phyloP scores from a whole-genome alignment of 2,113 vertebrate species.

The Triplophysa tibetana region DNA sequence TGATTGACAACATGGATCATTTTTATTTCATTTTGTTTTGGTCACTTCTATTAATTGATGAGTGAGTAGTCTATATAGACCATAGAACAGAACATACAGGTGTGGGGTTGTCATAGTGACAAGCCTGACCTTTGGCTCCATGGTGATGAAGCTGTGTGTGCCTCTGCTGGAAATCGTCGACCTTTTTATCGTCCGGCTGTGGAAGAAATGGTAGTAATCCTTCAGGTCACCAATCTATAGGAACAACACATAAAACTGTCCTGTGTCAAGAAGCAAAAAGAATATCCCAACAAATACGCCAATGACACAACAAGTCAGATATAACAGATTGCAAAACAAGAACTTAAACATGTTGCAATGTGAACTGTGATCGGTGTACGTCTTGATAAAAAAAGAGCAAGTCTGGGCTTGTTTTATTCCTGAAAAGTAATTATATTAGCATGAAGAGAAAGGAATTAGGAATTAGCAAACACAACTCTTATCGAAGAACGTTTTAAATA shows the following conservation, averaged over 20 bases:
- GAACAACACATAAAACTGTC: constrained; percentile 47
- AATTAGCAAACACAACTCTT: background rate
- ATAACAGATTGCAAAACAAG: background rate
- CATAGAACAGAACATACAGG: constrained; percentile 23
- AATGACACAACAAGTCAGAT: background rate
- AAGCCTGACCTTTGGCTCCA: constrained; percentile 96
- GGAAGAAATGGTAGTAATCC: constrained; percentile 98
- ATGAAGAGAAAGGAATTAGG: background rate
- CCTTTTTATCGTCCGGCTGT: constrained; percentile 98
- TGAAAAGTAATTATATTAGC: background rate
- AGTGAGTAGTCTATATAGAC: constrained; percentile 13
- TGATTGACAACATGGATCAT: background rate
- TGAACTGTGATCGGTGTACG: background rate
- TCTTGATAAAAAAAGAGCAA: background rate
- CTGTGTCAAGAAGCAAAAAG: background rate
- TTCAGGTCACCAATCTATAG: constrained; percentile 92
- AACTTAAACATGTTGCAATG: background rate
- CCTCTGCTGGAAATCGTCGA: constrained; percentile 92
- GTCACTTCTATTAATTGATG: background rate
- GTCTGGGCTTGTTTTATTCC: background rate
- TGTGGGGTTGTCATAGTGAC: constrained; percentile 53
- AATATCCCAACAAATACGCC: background rate
- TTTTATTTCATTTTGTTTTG: background rate
- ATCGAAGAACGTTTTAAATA: background rate
- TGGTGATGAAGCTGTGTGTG: constrained; percentile 97